Conservation (phyloP, 92 coral and sea anemone species). For the Pocillopora meandrina region DNA sequence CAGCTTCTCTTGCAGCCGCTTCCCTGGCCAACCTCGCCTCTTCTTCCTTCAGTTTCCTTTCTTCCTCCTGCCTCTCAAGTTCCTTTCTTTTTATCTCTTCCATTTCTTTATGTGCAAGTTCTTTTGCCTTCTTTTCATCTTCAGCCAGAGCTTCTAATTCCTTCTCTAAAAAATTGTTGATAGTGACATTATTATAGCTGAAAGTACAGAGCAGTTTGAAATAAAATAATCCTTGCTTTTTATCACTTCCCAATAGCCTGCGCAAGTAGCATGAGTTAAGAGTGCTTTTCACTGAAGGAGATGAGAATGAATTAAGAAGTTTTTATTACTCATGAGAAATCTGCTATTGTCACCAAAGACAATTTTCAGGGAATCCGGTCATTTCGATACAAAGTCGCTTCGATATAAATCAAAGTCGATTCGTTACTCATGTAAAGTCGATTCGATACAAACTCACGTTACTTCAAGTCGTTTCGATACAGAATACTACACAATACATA, state of each 20-base stretch:
- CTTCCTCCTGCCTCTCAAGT: slow-evolving; percentile 75
- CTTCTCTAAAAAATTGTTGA: slow-evolving; percentile 33
- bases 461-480: too few relatives aligned
- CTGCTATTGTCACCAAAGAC: too few relatives aligned
- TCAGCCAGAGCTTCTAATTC: slow-evolving; percentile 80
- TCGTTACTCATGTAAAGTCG: too few relatives aligned
- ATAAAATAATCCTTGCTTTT: neutral
- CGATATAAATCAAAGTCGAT: too few relatives aligned
- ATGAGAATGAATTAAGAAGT: too few relatives aligned
- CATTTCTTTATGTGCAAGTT: slow-evolving; percentile 91
- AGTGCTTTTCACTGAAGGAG: too few relatives aligned
- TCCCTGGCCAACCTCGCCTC: slow-evolving; percentile 84
- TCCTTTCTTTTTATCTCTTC: slow-evolving; percentile 78
- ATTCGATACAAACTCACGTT: too few relatives aligned
- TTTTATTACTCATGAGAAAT: too few relatives aligned
- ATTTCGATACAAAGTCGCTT: too few relatives aligned
- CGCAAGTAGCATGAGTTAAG: too few relatives aligned
- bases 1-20: slow-evolving; percentile 81
- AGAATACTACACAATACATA: too few relatives aligned
- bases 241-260: neutral
- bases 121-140: slow-evolving; percentile 84
- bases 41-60: slow-evolving; percentile 74
- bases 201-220: neutral
- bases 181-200: neutral
- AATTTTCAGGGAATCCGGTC: too few relatives aligned